Percentiles rank a stretch among this genome's conserved stretches.
These are phyloP conservation scores for Orchesella flavescens DNA, from an alignment of 2,888 invertebrate species.

Conservation along the genomic window DNA sequence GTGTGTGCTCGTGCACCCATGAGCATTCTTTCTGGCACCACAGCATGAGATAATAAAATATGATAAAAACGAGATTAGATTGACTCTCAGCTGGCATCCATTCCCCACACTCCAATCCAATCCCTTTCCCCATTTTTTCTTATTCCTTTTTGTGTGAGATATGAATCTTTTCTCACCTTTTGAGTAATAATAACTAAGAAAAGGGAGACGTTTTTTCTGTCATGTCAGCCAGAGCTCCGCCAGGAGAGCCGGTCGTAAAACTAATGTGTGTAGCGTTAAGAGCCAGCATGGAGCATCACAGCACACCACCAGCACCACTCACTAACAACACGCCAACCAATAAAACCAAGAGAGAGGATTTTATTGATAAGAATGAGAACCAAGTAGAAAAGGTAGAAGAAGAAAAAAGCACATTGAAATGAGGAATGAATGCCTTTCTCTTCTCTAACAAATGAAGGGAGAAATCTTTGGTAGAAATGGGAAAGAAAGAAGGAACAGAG, in stretches of 20 bases:
- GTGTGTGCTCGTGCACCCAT: neutral
- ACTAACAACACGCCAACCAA: slow-evolving; percentile 28
- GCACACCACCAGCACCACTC: neutral
- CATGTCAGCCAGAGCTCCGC: slow-evolving; percentile 38
- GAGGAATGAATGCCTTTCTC: no score
- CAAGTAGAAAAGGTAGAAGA: neutral
- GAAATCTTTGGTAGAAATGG: no score
- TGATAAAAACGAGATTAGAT: slow-evolving; percentile 55
- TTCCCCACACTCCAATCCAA: slow-evolving; percentile 21
- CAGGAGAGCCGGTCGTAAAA: slow-evolving; percentile 3
- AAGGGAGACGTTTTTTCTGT: slow-evolving; percentile 29
- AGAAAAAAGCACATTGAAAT: neutral
- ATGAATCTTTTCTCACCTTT: slow-evolving; percentile 50
- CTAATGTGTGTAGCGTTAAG: neutral
- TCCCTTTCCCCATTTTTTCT: neutral
- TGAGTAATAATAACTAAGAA: slow-evolving; percentile 44
- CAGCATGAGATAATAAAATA: slow-evolving; percentile 42
- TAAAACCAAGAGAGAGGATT: slow-evolving; percentile 26
- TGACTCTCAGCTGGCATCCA: slow-evolving; percentile 54
- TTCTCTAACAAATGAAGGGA: no score
- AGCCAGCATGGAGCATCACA: neutral
- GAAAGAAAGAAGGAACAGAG: no score
- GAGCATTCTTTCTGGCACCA: slow-evolving; percentile 24
- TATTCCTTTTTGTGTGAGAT: slow-evolving; percentile 18
- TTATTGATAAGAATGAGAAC: slow-evolving; percentile 12